Percentiles rank a stretch among this genome's conserved stretches.
Evolutionary conservation across 2,888 invertebrate genomes (phyloP).

Genomic region (Gortyna flavago): DNA sequence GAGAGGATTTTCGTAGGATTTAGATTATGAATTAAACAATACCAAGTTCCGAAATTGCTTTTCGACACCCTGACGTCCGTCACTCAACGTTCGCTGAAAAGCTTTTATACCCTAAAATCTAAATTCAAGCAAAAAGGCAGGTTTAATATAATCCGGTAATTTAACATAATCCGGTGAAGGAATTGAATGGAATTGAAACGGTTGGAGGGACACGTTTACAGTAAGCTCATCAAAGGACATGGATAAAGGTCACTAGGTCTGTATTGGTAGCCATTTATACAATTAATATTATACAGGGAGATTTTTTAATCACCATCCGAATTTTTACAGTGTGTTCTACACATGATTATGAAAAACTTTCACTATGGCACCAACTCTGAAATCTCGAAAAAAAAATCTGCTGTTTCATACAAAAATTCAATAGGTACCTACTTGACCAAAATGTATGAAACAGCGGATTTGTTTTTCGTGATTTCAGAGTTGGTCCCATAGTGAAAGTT

Average conservation of each 20-base stretch:
- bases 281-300: neutral
- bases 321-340: too few species aligned
- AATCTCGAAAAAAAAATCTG: too few species aligned
- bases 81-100: slow-evolving; percentile 19
- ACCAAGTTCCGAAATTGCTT: slow-evolving; percentile 20
- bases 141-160: slow-evolving; percentile 37
- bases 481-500: too few species aligned
- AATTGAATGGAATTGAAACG: slow-evolving; percentile 12
- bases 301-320: too few species aligned
- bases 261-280: neutral
- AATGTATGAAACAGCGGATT: too few species aligned
- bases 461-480: too few species aligned
- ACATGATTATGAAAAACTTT: too few species aligned
- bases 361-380: too few species aligned
- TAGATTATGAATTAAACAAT: slow-evolving; percentile 29
- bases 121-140: slow-evolving; percentile 18
- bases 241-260: neutral
- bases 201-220: neutral
- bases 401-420: too few species aligned
- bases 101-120: slow-evolving; percentile 9
- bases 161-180: slow-evolving; percentile 11
- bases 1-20: slow-evolving; percentile 15
- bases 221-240: neutral
- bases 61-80: slow-evolving; percentile 17
- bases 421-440: too few species aligned